phyloP scores from a whole-genome alignment of 2,797 vertebrate species.

The Dipus sagitta region DNA sequence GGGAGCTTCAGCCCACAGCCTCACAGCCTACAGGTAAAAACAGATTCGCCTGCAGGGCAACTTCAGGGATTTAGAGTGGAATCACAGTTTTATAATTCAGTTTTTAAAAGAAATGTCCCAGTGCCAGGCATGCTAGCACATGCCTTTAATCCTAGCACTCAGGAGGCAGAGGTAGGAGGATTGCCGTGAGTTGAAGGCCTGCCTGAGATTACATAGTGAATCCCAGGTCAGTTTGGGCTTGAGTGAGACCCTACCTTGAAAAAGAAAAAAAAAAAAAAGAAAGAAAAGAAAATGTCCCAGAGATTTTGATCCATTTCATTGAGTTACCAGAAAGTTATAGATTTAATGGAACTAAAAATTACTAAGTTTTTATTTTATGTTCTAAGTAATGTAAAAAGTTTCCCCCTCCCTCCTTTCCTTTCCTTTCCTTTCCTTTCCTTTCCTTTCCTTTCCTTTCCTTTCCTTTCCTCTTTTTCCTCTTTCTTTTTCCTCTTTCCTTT shows the following conservation, averaged over 20 bases:
- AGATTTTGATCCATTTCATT: constrained; percentile 13
- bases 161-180: no score
- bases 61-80: not conserved
- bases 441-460: no score
- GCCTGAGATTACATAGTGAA: no score
- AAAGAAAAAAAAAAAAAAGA: no score
- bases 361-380: not conserved
- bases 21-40: constrained; percentile 93
- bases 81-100: not conserved
- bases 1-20: constrained; percentile 96
- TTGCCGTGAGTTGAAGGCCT: no score
- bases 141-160: no score
- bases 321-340: not conserved
- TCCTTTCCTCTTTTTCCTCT: not conserved
- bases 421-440: not conserved
- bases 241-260: no score
- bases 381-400: not conserved
- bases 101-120: no score
- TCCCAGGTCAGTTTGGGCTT: no score
- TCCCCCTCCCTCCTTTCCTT: no score
- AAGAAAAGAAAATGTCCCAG: not conserved
- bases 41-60: not conserved
- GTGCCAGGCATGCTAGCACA: no score
- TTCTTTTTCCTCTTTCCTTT: not conserved
- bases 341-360: not conserved